Base-by-base conservation (phyloP, 53 echinoderm and acorn worm genomes). In the Actinopyga echinites region DNA sequence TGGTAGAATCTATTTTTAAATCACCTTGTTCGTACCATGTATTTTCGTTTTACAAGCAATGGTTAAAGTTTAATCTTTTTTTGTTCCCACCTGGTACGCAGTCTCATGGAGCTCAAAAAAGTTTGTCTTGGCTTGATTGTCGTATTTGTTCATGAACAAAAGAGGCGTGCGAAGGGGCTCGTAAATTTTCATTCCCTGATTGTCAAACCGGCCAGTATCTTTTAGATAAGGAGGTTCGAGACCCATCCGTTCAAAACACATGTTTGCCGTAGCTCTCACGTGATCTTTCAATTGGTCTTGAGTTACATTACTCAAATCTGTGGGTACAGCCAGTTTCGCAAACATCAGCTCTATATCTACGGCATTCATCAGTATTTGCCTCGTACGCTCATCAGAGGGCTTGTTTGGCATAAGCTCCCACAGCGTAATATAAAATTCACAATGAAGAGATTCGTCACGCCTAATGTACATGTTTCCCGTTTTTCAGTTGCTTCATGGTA, bases 211-310 rank as follows among this genome's bases (percentile, higher is more conserved):
- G 19, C 65, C 65, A 30, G 33, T 65, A 7, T 17, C 8, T 8
- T 11, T 30, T 31, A 65, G 19, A 19, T 67, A 67, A 12, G 4
- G 28, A 10, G 40, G 38, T 21, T 38, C 40, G 1, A 38, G 9
- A 24, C 12, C 22, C 38, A 38, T 69, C 43, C 26, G 0, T 22
- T 69, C 69, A 43, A 21, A 21, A 38, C 69, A 69, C 21, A 69
- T 69, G 25, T 69, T 69, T 17, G 69, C 69, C 1, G 40, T 69
- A 1, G 44, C 69, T 40, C 25, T 69, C 11, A 69, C 69, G 69
- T 38, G 67, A 33, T 67, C 67, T 37, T 67, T 67, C 20, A 67
- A 67, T 37, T 35, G 67, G 5, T 17, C 67, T 25, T 25, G 23
- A 0, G 69, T 69, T 0, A 38, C 69, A 38, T 69, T 69, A 43